phyloP scores from a whole-genome alignment of 2,888 invertebrate genomes.

The Abrostola triplasia region DNA sequence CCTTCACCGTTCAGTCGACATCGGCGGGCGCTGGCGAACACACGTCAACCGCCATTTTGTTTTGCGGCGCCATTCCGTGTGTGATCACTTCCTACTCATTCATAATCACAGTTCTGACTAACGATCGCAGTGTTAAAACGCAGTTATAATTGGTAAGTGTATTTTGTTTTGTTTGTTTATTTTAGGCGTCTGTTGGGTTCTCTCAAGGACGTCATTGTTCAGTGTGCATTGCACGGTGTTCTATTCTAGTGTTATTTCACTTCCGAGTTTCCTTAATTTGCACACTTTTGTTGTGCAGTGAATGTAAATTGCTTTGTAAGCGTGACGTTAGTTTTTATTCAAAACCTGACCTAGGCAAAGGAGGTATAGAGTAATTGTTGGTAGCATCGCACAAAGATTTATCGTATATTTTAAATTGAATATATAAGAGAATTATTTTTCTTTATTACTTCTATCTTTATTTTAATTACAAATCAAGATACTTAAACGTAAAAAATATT shows the following conservation, averaged over 20 bases:
- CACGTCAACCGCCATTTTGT: conserved; percentile 69
- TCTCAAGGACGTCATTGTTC: conserved; percentile 61
- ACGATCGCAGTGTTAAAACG: conserved; percentile 13
- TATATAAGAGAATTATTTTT: no score
- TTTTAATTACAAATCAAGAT: no score
- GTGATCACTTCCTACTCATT: conserved; percentile 63
- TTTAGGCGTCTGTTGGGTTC: conserved; percentile 27
- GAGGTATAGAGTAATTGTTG: conserved; percentile 2
- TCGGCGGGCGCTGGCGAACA: conserved; percentile 70
- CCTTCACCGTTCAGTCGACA: conserved; percentile 79
- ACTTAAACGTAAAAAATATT: no score
- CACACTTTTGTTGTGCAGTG: conserved; percentile 16
- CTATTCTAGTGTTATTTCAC: conserved; percentile 2
- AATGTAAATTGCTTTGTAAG: conserved; percentile 27
- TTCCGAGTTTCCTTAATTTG: conserved; percentile 8
- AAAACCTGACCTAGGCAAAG: conserved; percentile 48
- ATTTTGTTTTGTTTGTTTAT: conserved; percentile 30
- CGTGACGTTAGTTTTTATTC: conserved; percentile 29
- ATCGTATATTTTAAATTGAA: neutral
- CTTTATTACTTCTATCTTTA: no score
- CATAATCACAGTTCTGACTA: conserved; percentile 26
- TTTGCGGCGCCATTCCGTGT: conserved; percentile 73
- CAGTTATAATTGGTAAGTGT: conserved; percentile 35
- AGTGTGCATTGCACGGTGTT: conserved; percentile 25
- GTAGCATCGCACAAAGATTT: conserved; percentile 5